Conservation (phyloP, 2,888 invertebrate genomes). For the Carabus problematicus region DNA sequence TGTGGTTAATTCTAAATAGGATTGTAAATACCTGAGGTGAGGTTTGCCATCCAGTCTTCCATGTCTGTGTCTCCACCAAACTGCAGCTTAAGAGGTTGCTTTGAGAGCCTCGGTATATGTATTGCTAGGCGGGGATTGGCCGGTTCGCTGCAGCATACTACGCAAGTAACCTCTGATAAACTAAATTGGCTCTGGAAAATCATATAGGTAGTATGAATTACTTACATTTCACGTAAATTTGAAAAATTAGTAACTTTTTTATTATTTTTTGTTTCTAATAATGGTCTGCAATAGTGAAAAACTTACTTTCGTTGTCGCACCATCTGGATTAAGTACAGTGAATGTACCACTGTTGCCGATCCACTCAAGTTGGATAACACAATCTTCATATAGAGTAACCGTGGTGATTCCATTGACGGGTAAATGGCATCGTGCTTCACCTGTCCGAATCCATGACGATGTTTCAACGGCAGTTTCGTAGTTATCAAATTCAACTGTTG, state of each 20-base stretch:
- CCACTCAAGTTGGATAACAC: constrained; percentile 83
- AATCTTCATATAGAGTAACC: constrained; percentile 69
- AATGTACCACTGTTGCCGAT: constrained; percentile 70
- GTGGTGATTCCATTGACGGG: constrained; percentile 52
- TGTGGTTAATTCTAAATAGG: constrained; percentile 1
- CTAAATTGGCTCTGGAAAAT: constrained; percentile 70
- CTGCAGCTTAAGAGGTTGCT: constrained; percentile 72
- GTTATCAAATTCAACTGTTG: constrained; percentile 62
- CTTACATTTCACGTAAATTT: too few relatives aligned
- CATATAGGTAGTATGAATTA: too few relatives aligned
- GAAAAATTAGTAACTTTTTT: too few relatives aligned
- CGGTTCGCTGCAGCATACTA: constrained; percentile 81
- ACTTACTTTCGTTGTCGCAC: constrained; percentile 75
- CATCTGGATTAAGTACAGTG: constrained; percentile 79
- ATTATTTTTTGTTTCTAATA: too few relatives aligned
- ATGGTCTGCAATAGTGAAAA: too few relatives aligned
- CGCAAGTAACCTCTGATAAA: constrained; percentile 78
- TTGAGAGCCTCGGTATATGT: constrained; percentile 71
- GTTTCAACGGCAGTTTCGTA: constrained; percentile 84
- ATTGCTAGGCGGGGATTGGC: constrained; percentile 78
- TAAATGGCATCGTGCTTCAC: constrained; percentile 75
- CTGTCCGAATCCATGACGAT: constrained; percentile 85
- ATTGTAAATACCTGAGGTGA: constrained; percentile 65
- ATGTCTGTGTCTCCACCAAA: constrained; percentile 84
- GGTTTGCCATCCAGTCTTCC: constrained; percentile 88